A percentile compares a stretch with the other conserved stretches of the same genome.
Conservation (phyloP, 37 sponge, comb jelly and placozoan genomes). For the Spongia lamella region DNA sequence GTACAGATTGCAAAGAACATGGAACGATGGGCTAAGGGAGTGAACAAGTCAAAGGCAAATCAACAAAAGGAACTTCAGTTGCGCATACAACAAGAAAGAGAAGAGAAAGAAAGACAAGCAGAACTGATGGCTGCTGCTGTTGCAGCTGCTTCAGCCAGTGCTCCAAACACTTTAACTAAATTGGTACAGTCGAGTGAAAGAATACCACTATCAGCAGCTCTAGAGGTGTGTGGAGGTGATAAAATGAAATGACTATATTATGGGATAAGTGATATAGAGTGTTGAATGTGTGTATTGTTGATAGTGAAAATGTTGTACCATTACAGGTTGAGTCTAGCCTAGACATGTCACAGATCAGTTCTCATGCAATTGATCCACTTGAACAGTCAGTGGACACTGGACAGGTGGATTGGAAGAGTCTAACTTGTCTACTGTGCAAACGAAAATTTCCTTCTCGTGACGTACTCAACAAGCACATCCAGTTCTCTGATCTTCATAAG, state of each 20-base stretch:
- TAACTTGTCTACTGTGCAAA: conserved; percentile 96
- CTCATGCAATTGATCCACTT: conserved; percentile 2
- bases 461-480: conserved; percentile 80
- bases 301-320: too few relatives aligned
- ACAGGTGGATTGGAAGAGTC: conserved; percentile 83
- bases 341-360: not conserved
- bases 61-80: conserved; percentile 16
- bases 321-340: too few relatives aligned
- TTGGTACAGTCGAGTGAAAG: not conserved
- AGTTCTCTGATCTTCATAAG: conserved; percentile 95
- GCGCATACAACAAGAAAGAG: not conserved
- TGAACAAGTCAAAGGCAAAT: conserved; percentile 69
- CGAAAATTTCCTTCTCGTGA: conserved; percentile 86
- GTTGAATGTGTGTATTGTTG: too few relatives aligned
- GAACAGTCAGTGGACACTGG: conserved; percentile 33
- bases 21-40: conserved; percentile 97
- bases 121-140: conserved; percentile 18
- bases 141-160: not conserved
- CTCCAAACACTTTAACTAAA: not conserved
- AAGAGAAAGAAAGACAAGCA: conserved; percentile 25
- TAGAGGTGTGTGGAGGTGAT: conserved; percentile 21
- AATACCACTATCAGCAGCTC: conserved; percentile 3
- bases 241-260: too few relatives aligned
- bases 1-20: conserved; percentile 93
- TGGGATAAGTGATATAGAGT: too few relatives aligned